Conservation (phyloP, 2,797 vertebrate species). For the Alectoris magna region DNA sequence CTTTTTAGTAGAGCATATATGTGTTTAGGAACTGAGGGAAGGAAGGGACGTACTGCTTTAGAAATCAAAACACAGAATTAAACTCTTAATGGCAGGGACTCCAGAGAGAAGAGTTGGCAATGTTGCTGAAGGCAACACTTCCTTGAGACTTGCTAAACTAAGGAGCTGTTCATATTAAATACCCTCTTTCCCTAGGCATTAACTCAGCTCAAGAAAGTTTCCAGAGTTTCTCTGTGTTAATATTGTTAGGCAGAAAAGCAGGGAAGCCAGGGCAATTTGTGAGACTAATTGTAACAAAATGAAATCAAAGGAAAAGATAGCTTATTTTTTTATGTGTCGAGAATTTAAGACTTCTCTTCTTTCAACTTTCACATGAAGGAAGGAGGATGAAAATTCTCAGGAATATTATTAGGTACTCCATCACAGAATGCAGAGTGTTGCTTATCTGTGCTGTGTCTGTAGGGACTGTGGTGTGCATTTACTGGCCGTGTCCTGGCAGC, state of each 20-base stretch:
- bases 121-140: background rate
- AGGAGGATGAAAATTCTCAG: background rate
- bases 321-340: background rate
- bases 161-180: constrained; percentile 29
- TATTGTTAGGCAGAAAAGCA: background rate
- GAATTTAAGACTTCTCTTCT: background rate
- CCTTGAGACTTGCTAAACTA: constrained; percentile 2
- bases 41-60: constrained; percentile 18
- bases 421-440: fast-evolving
- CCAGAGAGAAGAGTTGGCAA: background rate
- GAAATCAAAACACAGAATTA: constrained; percentile 46
- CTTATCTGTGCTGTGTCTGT: background rate
- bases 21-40: background rate
- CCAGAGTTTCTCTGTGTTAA: background rate
- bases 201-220: background rate
- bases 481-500: background rate
- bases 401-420: fast-evolving
- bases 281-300: background rate
- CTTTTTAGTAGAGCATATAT: background rate
- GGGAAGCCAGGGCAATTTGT: background rate
- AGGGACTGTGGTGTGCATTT: fast-evolving
- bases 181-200: background rate
- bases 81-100: background rate
- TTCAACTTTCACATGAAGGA: background rate
- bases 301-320: background rate